phyloP scores from a whole-genome alignment of 1,140 invertebrate genomes.

The Apolygus lucorum region DNA sequence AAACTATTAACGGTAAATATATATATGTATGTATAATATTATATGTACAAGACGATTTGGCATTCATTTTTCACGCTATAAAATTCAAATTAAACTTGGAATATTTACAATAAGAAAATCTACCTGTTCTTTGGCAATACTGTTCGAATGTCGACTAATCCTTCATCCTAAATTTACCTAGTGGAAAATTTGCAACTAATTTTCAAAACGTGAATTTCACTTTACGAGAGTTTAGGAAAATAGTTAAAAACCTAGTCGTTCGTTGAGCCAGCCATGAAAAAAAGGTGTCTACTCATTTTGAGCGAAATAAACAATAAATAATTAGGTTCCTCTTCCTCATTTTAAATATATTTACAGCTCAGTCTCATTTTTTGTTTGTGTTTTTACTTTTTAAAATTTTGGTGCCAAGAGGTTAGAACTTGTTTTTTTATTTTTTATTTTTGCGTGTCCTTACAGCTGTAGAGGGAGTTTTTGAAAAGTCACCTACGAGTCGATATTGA shows the following conservation, averaged over 20 bases:
- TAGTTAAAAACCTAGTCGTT: neutral
- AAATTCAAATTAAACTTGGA: neutral
- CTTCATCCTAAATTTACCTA: too few relatives aligned
- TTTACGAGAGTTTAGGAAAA: neutral
- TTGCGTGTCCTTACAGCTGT: neutral
- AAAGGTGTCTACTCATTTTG: neutral
- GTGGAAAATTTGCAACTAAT: neutral
- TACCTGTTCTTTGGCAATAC: neutral
- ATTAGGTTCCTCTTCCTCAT: constrained; percentile 5
- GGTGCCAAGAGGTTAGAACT: neutral
- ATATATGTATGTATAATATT: neutral
- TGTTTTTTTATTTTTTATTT: neutral
- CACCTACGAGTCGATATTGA: neutral
- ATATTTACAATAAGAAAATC: neutral
- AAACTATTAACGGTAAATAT: too few relatives aligned
- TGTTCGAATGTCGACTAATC: neutral
- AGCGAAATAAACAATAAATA: neutral
- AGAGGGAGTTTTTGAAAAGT: neutral
- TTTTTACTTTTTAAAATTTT: neutral
- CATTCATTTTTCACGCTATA: neutral
- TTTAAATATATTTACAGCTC: constrained; percentile 5
- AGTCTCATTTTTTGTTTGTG: neutral
- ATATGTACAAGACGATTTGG: neutral
- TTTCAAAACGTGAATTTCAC: neutral
- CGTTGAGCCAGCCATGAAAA: neutral